A percentile compares a stretch with the other conserved stretches of the same genome.
phyloP scores from a whole-genome alignment of 2,797 vertebrate genomes.

The Micropoecilia bifurca region DNA sequence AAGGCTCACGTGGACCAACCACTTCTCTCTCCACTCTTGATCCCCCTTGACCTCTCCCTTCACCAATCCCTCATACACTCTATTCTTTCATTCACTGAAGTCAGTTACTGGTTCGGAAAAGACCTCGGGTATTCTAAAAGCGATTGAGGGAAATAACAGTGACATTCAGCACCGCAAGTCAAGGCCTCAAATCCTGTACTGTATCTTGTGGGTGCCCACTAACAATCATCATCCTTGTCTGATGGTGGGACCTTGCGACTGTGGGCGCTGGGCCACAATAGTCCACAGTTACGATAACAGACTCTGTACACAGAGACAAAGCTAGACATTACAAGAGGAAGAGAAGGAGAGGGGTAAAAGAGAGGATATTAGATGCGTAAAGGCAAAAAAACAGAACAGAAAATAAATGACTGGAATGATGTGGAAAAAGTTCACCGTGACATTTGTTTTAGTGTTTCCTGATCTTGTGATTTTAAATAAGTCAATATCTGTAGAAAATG shows the following conservation, averaged over 20 bases:
- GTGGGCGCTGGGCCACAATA: conserved; percentile 55
- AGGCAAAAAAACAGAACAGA: conserved; percentile 10
- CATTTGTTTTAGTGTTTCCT: conserved; percentile 19
- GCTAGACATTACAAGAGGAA: conserved; percentile 51
- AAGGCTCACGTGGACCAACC: not conserved
- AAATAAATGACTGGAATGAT: conserved; percentile 15
- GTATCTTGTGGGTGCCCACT: conserved; percentile 53
- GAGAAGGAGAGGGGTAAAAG: conserved; percentile 26
- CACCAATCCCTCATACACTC: not conserved
- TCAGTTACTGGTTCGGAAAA: not conserved
- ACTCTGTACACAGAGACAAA: conserved; percentile 50
- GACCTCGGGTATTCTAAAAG: not conserved
- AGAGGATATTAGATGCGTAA: conserved; percentile 3
- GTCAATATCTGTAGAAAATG: conserved; percentile 54
- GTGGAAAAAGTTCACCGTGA: conserved; percentile 27
- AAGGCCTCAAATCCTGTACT: conserved; percentile 31
- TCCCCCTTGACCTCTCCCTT: not conserved
- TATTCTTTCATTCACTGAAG: not conserved
- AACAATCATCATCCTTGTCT: conserved; percentile 70
- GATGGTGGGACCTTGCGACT: conserved; percentile 56
- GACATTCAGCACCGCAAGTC: conserved; percentile 28
- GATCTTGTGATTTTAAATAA: conserved; percentile 51
- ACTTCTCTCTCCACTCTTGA: not conserved
- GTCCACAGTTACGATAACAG: conserved; percentile 63
- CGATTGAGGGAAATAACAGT: conserved; percentile 10